These are phyloP conservation scores for Sphaerophoria rueppellii DNA, from an alignment of 2,888 invertebrate species.

Conservation along the genomic window DNA sequence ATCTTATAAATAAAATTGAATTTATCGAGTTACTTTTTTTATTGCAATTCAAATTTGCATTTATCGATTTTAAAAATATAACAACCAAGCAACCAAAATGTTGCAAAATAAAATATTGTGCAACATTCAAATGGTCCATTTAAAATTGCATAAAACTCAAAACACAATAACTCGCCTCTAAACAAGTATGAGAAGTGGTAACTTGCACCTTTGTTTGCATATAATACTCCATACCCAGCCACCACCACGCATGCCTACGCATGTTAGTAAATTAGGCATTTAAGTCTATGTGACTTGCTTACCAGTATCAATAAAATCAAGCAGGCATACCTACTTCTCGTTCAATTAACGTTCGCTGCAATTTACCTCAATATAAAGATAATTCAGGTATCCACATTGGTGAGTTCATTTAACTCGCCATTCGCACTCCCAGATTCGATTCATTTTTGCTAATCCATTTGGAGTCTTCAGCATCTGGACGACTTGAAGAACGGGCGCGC, in stretches of 20 bases:
- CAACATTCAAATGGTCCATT: slow-evolving; percentile 5
- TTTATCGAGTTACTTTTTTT: no score
- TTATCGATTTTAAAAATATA: not conserved
- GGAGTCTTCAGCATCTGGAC: not conserved
- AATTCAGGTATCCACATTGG: slow-evolving; percentile 48
- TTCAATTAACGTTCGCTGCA: slow-evolving; percentile 58
- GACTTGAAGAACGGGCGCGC: not conserved
- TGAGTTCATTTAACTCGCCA: slow-evolving; percentile 51
- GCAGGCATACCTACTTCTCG: slow-evolving; percentile 55
- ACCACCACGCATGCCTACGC: slow-evolving; percentile 41
- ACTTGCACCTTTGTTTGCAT: slow-evolving; percentile 9
- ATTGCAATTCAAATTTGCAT: not conserved
- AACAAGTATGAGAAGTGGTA: not conserved
- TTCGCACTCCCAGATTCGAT: slow-evolving; percentile 49
- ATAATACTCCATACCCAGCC: slow-evolving; percentile 1
- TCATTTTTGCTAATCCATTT: slow-evolving; percentile 28
- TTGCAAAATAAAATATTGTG: not conserved
- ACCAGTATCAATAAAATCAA: slow-evolving; percentile 48
- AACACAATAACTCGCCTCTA: slow-evolving; percentile 11
- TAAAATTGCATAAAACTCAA: slow-evolving; percentile 15
- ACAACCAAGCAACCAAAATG: not conserved
- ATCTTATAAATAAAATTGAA: no score
- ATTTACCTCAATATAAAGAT: slow-evolving; percentile 58
- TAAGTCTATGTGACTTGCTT: slow-evolving; percentile 45
- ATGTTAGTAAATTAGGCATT: slow-evolving; percentile 44